phyloP scores from a whole-genome alignment of 2,797 vertebrate genomes.

The Ara ararauna region DNA sequence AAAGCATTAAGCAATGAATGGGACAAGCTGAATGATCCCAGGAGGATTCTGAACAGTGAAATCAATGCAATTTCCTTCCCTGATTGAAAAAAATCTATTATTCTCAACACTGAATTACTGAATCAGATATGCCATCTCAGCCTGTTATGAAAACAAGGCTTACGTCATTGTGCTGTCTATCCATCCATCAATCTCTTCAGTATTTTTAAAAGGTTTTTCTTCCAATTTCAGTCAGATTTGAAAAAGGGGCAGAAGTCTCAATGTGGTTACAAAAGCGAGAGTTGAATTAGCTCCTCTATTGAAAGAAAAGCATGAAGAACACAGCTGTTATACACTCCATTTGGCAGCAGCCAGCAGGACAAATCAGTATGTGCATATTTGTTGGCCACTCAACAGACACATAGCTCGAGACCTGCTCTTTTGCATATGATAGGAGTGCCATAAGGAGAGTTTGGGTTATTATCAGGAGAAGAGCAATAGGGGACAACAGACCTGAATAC shows the following conservation, averaged over 20 bases:
- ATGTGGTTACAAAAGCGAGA: not conserved
- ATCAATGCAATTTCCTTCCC: slow-evolving; percentile 31
- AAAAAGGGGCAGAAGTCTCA: slow-evolving; percentile 16
- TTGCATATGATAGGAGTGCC: not conserved
- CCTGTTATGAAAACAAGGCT: slow-evolving; percentile 6
- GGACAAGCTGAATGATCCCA: not conserved
- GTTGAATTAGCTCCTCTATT: slow-evolving; percentile 24
- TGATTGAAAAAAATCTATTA: not conserved
- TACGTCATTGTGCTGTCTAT: not conserved
- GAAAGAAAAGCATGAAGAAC: slow-evolving; percentile 30
- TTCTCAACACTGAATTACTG: not conserved
- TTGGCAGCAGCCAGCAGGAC: slow-evolving; percentile 41
- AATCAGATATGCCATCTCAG: not conserved
- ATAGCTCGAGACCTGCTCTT: slow-evolving; percentile 24
- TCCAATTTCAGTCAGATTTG: slow-evolving; percentile 28
- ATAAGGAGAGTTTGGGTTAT: slow-evolving; percentile 47
- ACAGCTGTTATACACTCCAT: slow-evolving; percentile 30
- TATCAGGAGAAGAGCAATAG: not conserved
- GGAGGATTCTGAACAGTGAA: not conserved
- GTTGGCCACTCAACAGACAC: not conserved
- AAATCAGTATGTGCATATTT: not conserved
- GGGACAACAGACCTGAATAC: not conserved
- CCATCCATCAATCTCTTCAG: not conserved
- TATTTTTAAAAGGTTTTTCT: slow-evolving; percentile 2
- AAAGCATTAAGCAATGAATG: slow-evolving; percentile 1